A percentile compares a stretch with the other conserved stretches of the same genome.
Conservation (phyloP, 2,888 invertebrate genomes). For the Ennomos quercinarius region DNA sequence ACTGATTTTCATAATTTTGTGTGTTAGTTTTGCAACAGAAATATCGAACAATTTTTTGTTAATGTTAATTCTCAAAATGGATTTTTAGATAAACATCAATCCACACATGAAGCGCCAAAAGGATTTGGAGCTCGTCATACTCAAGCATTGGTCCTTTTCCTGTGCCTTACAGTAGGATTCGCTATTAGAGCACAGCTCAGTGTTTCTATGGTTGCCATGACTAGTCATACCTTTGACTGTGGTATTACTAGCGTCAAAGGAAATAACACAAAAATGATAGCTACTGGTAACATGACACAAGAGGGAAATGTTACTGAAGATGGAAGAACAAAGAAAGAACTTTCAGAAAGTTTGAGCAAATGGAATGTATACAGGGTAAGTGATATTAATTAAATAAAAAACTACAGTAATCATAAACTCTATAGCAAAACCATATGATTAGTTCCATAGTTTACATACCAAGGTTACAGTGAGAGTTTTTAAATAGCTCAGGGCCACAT, state of each 20-base stretch:
- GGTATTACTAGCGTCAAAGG: background rate
- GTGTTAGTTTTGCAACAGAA: too few relatives aligned
- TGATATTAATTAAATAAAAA: conserved; percentile 5
- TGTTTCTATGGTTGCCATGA: conserved; percentile 72
- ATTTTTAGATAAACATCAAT: conserved; percentile 39
- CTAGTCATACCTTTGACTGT: conserved; percentile 36
- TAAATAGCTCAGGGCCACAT: too few relatives aligned
- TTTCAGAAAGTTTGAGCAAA: conserved; percentile 18
- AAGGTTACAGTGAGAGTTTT: too few relatives aligned
- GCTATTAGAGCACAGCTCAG: conserved; percentile 59
- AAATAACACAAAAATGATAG: conserved; percentile 1
- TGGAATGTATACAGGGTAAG: conserved; percentile 63
- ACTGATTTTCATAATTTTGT: too few relatives aligned
- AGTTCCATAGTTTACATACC: too few relatives aligned
- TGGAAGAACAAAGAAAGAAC: background rate
- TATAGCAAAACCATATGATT: too few relatives aligned
- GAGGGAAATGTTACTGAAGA: background rate
- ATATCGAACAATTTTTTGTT: too few relatives aligned
- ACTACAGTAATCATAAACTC: too few relatives aligned
- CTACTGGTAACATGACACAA: too few relatives aligned
- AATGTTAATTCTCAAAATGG: too few relatives aligned
- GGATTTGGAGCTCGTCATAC: conserved; percentile 63
- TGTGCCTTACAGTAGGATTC: conserved; percentile 54
- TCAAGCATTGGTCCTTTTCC: conserved; percentile 61
- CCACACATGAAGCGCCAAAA: conserved; percentile 40